phyloP scores from a whole-genome alignment of 2,113 vertebrate genomes.

The Myiopsitta monachus region DNA sequence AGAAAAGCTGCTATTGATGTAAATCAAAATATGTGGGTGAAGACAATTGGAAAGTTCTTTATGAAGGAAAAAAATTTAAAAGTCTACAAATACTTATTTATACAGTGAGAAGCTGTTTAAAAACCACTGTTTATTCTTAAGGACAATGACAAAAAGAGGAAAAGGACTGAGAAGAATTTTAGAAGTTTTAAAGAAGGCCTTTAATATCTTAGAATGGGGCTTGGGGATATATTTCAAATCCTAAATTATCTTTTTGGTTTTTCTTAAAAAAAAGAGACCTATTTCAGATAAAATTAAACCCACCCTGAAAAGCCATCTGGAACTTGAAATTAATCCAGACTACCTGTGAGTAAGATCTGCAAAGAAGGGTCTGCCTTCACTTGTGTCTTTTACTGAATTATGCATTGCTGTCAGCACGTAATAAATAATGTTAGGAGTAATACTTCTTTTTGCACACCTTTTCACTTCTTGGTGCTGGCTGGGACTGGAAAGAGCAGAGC shows the following conservation, averaged over 20 bases:
- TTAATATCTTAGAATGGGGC: neutral
- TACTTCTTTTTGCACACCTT: constrained; percentile 22
- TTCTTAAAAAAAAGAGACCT: constrained; percentile 2
- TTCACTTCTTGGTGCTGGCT: constrained; percentile 13
- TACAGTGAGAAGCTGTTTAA: neutral
- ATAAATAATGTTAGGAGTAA: constrained; percentile 43
- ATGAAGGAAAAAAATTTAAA: neutral
- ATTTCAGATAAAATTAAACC: constrained; percentile 6
- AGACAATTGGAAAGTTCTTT: neutral
- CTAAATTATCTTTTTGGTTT: neutral
- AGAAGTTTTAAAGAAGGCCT: neutral
- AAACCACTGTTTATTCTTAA: neutral
- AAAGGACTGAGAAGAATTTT: neutral
- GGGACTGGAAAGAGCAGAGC: constrained; percentile 1
- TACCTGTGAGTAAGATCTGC: constrained; percentile 8
- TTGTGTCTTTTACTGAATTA: neutral
- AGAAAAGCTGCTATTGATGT: constrained; percentile 2
- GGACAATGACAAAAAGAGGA: neutral
- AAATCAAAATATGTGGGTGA: neutral
- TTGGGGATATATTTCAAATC: neutral
- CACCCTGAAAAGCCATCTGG: constrained; percentile 13
- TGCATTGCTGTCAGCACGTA: constrained; percentile 30
- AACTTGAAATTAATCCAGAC: constrained; percentile 12
- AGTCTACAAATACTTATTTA: neutral
- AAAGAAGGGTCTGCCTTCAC: neutral